Evolutionary conservation across 2,113 vertebrate genomes (phyloP), one percentile per base, ranked within the genome.

Genomic region (Uria aalge): DNA sequence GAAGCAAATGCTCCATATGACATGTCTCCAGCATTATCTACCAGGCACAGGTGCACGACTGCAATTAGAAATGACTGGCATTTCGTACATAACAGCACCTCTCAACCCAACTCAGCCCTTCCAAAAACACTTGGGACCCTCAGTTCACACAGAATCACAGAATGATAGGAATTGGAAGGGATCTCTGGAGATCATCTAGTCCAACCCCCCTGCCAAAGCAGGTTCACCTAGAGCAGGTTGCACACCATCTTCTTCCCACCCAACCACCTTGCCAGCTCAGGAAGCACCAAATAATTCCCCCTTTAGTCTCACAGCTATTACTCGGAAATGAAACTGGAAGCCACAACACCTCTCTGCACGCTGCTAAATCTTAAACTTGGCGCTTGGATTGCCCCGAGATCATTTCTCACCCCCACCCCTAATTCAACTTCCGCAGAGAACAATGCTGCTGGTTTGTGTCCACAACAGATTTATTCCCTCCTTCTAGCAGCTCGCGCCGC

Each of bases 341-440:
- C 64, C n/a, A 26, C 6, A 2, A 38, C 87, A 78, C 53, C 63
- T 80, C 60, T n/a, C 78, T 92, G 84, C 72, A 45, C 0, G 0
- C 79, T 59, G 45, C 27, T 13, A 43, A 73, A 89, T 82, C 78
- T 82, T 56, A 94, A 94, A 60, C 60, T 71, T n/a, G 59, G 90
- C 10, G 3, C 77, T 82, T 40, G 52, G n/a, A 24, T 92, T 79
- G 62, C 72, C 63, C 62, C 0, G 0, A 60, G 43, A 88, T 45
- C 66, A 56, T 50, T 71, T 80, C 95, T 92, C 56, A 52, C 79
- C 59, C 85, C 45, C 34, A 34, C 4, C 43, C 69, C 75, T 55
- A 94, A 95, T 79, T 55, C 90, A 92, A 47, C 86, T 96, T 97
- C 96, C 85, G 6, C 13, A 5, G 38, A 74, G 86, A 97, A 97